Evolutionary conservation across 2,888 invertebrate species (phyloP).

Genomic region (Cyclophora punctaria): DNA sequence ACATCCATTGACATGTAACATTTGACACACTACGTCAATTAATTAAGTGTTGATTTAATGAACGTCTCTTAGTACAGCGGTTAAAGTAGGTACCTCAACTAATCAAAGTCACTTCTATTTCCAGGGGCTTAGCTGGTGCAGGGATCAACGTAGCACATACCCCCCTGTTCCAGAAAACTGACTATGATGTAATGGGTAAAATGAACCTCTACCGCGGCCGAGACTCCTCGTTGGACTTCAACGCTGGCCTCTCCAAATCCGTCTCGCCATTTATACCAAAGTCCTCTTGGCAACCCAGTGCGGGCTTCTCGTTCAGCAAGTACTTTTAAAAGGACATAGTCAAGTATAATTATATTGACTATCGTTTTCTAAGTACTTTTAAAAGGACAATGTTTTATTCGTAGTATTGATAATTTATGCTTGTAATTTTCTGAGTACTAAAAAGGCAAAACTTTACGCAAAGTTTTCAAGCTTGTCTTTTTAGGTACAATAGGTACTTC

Average conservation of each 20-base stretch:
- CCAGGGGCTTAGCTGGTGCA: constrained; percentile 32
- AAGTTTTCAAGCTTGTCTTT: too few relatives aligned
- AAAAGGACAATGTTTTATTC: too few relatives aligned
- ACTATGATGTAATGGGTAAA: constrained; percentile 35
- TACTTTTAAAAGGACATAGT: constrained; percentile 19
- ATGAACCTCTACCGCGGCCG: constrained; percentile 31
- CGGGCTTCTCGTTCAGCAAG: constrained; percentile 27
- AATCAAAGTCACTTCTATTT: constrained; percentile 1
- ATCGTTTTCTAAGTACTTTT: too few relatives aligned
- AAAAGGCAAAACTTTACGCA: too few relatives aligned
- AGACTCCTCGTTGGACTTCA: constrained; percentile 34
- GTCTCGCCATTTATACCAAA: constrained; percentile 29
- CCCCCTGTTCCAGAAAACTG: constrained; percentile 30
- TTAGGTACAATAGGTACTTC: too few relatives aligned
- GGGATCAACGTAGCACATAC: constrained; percentile 30
- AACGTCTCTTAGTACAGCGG: background rate
- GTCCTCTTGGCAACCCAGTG: constrained; percentile 30
- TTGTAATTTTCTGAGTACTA: too few relatives aligned
- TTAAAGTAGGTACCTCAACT: too few relatives aligned
- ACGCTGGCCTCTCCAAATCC: constrained; percentile 33
- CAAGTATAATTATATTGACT: background rate
- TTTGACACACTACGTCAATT: too few relatives aligned
- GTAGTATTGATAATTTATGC: too few relatives aligned
- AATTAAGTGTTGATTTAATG: too few relatives aligned
- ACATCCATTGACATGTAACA: too few relatives aligned